These are phyloP conservation scores for Perca fluviatilis DNA, from an alignment of 2,113 vertebrate genomes.

Conservation along the genomic window DNA sequence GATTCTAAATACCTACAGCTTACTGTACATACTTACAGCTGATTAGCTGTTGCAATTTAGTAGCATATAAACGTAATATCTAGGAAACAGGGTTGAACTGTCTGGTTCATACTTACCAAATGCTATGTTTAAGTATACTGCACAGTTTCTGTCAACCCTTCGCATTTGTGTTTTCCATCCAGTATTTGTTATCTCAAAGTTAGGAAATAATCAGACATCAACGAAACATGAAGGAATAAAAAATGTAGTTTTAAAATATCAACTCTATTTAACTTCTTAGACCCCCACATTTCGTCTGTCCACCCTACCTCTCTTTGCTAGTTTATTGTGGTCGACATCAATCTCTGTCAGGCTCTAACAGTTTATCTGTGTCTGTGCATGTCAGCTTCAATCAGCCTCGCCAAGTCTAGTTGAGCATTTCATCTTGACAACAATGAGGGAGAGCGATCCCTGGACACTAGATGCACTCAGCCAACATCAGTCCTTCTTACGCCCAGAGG, in stretches of 20 bases:
- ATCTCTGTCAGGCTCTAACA: slow-evolving; percentile 50
- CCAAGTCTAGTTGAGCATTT: slow-evolving; percentile 17
- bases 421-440: slow-evolving; percentile 18
- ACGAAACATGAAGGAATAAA: slow-evolving; percentile 14
- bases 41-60: background rate
- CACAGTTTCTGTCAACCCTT: background rate
- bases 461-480: slow-evolving; percentile 9
- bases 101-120: background rate
- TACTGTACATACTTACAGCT: no score
- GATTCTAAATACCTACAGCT: no score
- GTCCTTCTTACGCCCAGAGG: slow-evolving; percentile 4
- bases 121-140: background rate
- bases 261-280: slow-evolving; percentile 10
- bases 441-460: slow-evolving; percentile 20
- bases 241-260: slow-evolving; percentile 28
- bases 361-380: slow-evolving; percentile 39
- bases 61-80: background rate
- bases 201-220: slow-evolving; percentile 10
- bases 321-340: slow-evolving; percentile 50
- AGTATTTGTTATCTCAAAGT: slow-evolving; percentile 1
- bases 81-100: background rate
- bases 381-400: slow-evolving; percentile 64
- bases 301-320: slow-evolving; percentile 36
- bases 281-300: slow-evolving; percentile 10
- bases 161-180: background rate